Evolutionary conservation across 1,140 invertebrate genomes (phyloP), one percentile per base, ranked within the genome.

Genomic region (Melipona quadrifasciata): DNA sequence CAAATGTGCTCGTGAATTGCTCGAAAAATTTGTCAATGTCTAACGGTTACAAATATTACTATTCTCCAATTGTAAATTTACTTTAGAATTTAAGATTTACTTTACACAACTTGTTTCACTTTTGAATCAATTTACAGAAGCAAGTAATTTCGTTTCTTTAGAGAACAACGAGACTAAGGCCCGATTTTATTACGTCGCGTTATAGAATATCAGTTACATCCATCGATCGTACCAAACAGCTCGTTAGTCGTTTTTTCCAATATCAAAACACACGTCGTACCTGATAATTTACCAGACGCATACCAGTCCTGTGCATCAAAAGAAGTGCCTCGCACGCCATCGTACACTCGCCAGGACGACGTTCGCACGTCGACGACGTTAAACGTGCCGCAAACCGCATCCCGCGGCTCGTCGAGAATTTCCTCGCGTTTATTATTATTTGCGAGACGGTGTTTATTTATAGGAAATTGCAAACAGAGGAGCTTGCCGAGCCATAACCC

Each of bases 351-450:
- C 19, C 61, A 8, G 16, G 24, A 67, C 47, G 68, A 17, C 17
- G 24, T 84, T 79, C 27, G 17, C 68, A 31, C 47, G 31, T 72
- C 68, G 47, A 11, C 39, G 57, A 16, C 57, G 68, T 39, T 55
- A 72, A 72, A 27, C 47, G 47, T 6, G 55, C 76, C 76, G 47
- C 82, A 80, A 80, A 80, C 67, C 67, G 68, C 68, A 67, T 27
- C 61, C 55, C 39, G 77, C 19, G 53, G 67, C 14, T 57, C 34
- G 6, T 77, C 21, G 12, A 12, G 24, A 80, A 80, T 72, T 80
- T 31, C 67, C 55, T 11, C 70, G 58, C 76, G 82, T 84, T 80
- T 80, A 65, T 84, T 84, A 84, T 80, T 84, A 84, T 84, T 84
- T 84, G 51, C 70, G 24, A 51, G 58, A 27, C 24, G 21, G 70